These are phyloP conservation scores for Tylochromis polylepis DNA, from an alignment of 2,113 vertebrate species.

Conservation along the genomic window DNA sequence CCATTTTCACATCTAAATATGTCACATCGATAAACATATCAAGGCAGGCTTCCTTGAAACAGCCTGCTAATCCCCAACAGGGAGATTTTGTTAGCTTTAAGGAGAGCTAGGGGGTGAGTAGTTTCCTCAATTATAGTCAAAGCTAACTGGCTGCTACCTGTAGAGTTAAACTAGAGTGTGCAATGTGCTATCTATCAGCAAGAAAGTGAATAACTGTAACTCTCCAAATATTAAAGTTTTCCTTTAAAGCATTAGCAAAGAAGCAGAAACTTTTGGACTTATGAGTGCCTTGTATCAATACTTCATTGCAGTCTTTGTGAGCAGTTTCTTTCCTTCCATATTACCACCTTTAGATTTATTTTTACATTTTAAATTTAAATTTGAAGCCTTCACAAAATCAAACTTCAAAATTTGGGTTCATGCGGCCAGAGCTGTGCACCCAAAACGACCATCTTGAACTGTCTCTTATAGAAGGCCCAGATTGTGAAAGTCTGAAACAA, in stretches of 20 bases:
- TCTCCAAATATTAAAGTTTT: neutral
- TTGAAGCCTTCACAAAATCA: neutral
- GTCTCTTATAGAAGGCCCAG: neutral
- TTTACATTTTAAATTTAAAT: neutral
- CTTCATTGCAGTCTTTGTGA: neutral
- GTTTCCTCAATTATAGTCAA: neutral
- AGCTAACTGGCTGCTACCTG: neutral
- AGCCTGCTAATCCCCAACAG: neutral
- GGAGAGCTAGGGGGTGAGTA: neutral
- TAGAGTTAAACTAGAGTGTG: neutral
- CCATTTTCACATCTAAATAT: neutral
- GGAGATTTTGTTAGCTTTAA: neutral
- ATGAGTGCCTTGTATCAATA: too few relatives aligned
- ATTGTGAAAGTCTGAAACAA: neutral
- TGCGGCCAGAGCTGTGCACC: neutral
- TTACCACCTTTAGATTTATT: neutral
- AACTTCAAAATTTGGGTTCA: neutral
- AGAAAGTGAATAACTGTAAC: neutral
- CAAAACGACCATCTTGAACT: accelerated
- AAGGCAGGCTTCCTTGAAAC: neutral
- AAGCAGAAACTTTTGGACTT: neutral
- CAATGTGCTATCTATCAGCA: neutral
- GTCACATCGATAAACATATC: neutral
- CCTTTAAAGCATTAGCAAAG: neutral
- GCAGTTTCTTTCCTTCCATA: neutral